Evolutionary conservation across 2,888 invertebrate species (phyloP).

Genomic region (Diloba caeruleocephala): DNA sequence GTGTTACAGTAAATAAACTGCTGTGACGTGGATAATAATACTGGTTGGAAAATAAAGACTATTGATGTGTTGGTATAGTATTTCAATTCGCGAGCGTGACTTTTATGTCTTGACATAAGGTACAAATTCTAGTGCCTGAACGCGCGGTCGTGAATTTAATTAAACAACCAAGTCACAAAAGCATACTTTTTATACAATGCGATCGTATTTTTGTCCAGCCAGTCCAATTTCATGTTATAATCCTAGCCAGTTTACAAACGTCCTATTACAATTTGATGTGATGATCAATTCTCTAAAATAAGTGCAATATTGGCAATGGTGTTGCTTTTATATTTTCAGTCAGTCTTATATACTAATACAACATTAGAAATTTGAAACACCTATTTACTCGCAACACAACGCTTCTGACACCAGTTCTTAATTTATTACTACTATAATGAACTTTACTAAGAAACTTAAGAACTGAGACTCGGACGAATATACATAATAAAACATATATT

Average conservation of each 20-base stretch:
- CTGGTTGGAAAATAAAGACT: slow-evolving; percentile 12
- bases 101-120: no score
- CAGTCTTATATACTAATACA: slow-evolving; percentile 55
- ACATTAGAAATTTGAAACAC: slow-evolving; percentile 31
- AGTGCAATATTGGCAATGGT: slow-evolving; percentile 39
- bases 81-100: no score
- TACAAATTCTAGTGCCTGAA: no score
- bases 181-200: slow-evolving; percentile 29
- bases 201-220: slow-evolving; percentile 34
- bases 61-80: slow-evolving; percentile 22
- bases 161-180: slow-evolving; percentile 17
- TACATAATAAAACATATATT: no score
- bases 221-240: slow-evolving; percentile 19
- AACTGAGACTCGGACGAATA: no score
- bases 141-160: no score
- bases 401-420: slow-evolving; percentile 7
- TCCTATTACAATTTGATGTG: slow-evolving; percentile 19
- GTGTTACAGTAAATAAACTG: slow-evolving; percentile 7
- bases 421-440: no score
- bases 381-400: slow-evolving; percentile 18
- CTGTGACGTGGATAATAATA: background rate
- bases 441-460: no score
- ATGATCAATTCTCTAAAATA: slow-evolving; percentile 29
- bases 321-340: slow-evolving; percentile 51
- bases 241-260: slow-evolving; percentile 21